These are phyloP conservation scores for Tenthredo distinguenda DNA, from an alignment of 2,888 invertebrate genomes.

Conservation along the genomic window DNA sequence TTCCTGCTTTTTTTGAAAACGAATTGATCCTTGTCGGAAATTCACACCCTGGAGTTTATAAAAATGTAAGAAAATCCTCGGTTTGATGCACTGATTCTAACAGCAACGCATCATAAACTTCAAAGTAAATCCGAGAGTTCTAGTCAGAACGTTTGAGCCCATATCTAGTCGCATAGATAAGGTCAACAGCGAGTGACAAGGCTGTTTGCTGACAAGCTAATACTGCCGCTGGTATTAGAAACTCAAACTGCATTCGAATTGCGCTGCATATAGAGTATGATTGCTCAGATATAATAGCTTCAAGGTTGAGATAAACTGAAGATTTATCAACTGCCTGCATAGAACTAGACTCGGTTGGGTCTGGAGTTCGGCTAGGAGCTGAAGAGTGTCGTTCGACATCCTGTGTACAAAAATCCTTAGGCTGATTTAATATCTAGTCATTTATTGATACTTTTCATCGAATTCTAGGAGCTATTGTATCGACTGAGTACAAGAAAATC, in stretches of 20 bases:
- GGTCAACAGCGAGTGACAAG: conserved; percentile 43
- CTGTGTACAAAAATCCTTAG: neutral
- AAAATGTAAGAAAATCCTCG: neutral
- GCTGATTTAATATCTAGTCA: neutral
- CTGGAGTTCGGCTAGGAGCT: neutral
- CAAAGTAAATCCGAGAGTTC: neutral
- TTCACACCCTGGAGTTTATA: no score
- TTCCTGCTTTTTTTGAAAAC: neutral
- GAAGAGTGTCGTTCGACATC: neutral
- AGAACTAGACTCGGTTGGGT: neutral
- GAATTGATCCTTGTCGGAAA: no score
- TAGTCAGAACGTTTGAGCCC: neutral
- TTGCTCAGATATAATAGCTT: neutral
- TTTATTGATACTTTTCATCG: neutral
- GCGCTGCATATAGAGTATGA: neutral
- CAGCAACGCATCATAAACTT: neutral
- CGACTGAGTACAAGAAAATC: neutral
- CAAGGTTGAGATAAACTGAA: neutral
- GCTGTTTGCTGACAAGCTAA: neutral
- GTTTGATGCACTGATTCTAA: neutral
- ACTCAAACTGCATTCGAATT: conserved; percentile 15
- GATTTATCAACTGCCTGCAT: neutral
- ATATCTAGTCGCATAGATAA: conserved; percentile 28
- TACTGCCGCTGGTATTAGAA: neutral
- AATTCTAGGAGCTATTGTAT: neutral